Percentiles rank a stretch among this genome's conserved stretches.
Conservation (phyloP, 2,888 invertebrate genomes). For the Philonicus albiceps region DNA sequence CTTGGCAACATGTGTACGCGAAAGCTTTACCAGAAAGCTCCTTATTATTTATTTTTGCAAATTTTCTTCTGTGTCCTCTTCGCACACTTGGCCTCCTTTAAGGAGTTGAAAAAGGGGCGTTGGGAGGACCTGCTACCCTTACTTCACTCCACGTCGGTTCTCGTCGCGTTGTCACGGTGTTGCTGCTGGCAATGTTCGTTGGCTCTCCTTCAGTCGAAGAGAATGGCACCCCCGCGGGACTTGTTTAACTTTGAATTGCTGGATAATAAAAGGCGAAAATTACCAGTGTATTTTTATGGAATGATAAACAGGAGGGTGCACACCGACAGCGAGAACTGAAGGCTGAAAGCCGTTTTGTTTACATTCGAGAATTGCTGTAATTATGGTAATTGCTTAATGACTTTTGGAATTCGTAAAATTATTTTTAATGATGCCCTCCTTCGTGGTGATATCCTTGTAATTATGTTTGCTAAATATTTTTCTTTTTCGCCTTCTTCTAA, state of each 20-base stretch:
- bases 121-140: not conserved
- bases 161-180: not conserved
- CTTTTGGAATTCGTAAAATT: constrained; percentile 25
- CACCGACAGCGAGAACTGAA: not conserved
- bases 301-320: not conserved
- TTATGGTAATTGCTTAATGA: constrained; percentile 41
- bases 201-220: not conserved
- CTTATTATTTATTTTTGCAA: not conserved
- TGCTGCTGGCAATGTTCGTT: not conserved
- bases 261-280: constrained; percentile 26
- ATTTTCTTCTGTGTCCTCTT: not conserved
- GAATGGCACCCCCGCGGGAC: not conserved
- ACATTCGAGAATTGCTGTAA: constrained; percentile 33
- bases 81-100: not conserved
- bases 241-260: constrained; percentile 22
- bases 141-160: not conserved
- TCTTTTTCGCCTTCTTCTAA: not conserved
- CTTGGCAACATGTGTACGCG: not conserved
- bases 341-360: constrained; percentile 16
- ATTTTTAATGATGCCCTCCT: constrained; percentile 23
- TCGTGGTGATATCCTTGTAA: constrained; percentile 18
- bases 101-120: not conserved
- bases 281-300: constrained; percentile 9
- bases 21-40: not conserved
- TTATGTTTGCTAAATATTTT: constrained; percentile 16